A percentile compares a stretch with the other conserved stretches of the same genome.
These are phyloP conservation scores for Lacerta agilis DNA, from an alignment of 2,797 vertebrate genomes.

Conservation along the genomic window DNA sequence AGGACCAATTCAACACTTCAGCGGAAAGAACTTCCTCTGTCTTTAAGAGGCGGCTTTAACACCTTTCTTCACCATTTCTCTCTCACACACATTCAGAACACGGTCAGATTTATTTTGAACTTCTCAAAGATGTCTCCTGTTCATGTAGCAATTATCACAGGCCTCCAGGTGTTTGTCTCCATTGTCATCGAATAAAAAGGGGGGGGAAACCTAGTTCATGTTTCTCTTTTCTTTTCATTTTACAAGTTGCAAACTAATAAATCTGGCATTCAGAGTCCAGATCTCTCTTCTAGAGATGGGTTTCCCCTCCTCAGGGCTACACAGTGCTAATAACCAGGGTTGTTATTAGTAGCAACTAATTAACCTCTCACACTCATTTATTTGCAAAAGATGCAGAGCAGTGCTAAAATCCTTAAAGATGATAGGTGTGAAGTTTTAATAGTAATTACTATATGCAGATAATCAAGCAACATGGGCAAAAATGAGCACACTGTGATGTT, in stretches of 20 bases:
- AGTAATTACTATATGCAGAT: not conserved
- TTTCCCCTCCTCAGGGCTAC: slow-evolving; percentile 35
- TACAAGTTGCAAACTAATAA: slow-evolving; percentile 59
- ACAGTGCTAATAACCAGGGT: slow-evolving; percentile 47
- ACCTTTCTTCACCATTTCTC: slow-evolving; percentile 46
- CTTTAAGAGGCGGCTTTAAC: slow-evolving; percentile 55
- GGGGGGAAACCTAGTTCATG: slow-evolving; percentile 1
- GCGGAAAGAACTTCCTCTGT: slow-evolving; percentile 24
- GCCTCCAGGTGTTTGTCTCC: slow-evolving; percentile 52
- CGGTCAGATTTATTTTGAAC: slow-evolving; percentile 51
- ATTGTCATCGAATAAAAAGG: slow-evolving; percentile 36
- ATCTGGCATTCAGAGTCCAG: slow-evolving; percentile 56
- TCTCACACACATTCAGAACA: slow-evolving; percentile 39
- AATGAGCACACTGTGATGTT: not conserved
- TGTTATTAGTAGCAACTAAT: slow-evolving; percentile 8
- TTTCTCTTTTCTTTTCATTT: slow-evolving; percentile 57
- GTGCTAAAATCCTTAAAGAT: slow-evolving; percentile 13
- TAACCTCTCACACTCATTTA: slow-evolving; percentile 5
- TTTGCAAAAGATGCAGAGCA: slow-evolving; percentile 10
- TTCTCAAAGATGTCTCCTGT: slow-evolving; percentile 52
- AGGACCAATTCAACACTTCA: slow-evolving; percentile 59
- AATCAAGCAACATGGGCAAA: not conserved
- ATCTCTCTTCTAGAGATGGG: slow-evolving; percentile 42
- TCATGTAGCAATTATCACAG: slow-evolving; percentile 65
- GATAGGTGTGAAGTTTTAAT: not conserved